Evolutionary conservation across 2,888 invertebrate species (phyloP).

Genomic region (Pristionchus exspectatus): DNA sequence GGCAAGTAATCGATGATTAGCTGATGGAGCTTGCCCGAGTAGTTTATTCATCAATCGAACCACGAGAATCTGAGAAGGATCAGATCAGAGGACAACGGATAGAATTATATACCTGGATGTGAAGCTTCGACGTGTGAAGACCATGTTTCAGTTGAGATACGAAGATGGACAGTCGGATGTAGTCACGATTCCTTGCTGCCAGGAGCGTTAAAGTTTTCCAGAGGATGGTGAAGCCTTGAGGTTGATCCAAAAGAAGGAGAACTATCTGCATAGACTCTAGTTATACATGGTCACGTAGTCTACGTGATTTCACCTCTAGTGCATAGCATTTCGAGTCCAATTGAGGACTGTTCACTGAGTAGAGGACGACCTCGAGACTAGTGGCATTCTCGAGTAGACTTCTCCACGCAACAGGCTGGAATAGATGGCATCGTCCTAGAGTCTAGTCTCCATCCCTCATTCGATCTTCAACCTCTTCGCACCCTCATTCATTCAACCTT

Average conservation of each 20-base stretch:
- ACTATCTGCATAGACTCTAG: conserved; percentile 66
- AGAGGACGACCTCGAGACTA: conserved; percentile 74
- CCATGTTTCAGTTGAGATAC: conserved; percentile 75
- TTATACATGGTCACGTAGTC: background rate
- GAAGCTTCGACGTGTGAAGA: conserved; percentile 74
- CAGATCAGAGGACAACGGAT: background rate
- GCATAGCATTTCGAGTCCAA: conserved; percentile 78
- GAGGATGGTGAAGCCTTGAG: conserved; percentile 72
- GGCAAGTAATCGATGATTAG: conserved; percentile 67
- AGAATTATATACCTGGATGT: conserved; percentile 70
- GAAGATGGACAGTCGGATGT: conserved; percentile 70
- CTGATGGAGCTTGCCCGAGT: conserved; percentile 70
- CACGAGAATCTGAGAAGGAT: conserved; percentile 69
- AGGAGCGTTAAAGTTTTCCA: conserved; percentile 71
- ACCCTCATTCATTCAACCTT: conserved; percentile 25
- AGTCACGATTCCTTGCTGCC: conserved; percentile 73
- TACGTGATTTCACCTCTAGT: conserved; percentile 62
- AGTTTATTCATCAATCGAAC: conserved; percentile 75
- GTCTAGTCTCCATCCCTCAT: conserved; percentile 18
- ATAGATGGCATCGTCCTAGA: background rate
- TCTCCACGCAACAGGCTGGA: conserved; percentile 70
- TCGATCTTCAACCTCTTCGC: conserved; percentile 9
- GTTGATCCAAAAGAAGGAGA: conserved; percentile 71
- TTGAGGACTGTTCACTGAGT: conserved; percentile 76
- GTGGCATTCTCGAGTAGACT: conserved; percentile 73